Evolutionary conservation across 2,888 invertebrate genomes (phyloP), one percentile per base, ranked within the genome.

Genomic region (Heliconius sara): DNA sequence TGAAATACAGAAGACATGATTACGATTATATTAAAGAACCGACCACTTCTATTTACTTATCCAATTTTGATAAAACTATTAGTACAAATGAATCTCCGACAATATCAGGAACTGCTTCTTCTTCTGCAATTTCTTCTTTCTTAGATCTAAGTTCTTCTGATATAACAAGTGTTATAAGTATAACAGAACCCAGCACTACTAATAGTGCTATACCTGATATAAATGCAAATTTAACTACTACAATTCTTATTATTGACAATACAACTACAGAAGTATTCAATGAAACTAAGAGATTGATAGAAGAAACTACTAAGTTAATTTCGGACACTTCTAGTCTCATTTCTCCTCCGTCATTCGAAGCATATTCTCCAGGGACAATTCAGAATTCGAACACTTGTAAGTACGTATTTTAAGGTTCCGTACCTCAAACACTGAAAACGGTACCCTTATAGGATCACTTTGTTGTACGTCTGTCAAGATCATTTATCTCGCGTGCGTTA

Each of bases 1-100:
- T 81, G 22, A 78, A 60, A 34, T 25, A 75, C 30, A 70, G 77
- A 47, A 77, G 74, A 72, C 57, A 57, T 9, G 47, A 70, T 2
- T 43, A 82, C 19, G 81, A 80, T 63, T 34, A 79, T 39, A 79
- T 76, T 66, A 27, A 73, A 4, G 60, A 81, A 25, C 39, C 39
- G 1, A 75, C 39, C 19, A 65, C 39, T 9, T 63, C 74, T 10
- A 39, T 75, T 65, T 75, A 75, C 63, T 75, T 75, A 39, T 65
- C 74, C 3, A 30, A 66, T 34, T 66, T 52, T n/a, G 27, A 39
- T 27, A 27, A 34, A 52, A 72, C 22, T 66, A 66, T 63, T 65
- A 3, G 43, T 2, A 65, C 63, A 65, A 13, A 39, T 39, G 39
- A 74, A 34, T n/a, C 22, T n/a, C 19, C 57, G 1, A n/a, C n/a